These are phyloP conservation scores for Penaeus chinensis DNA, from an alignment of 1,140 invertebrate genomes.

Conservation along the genomic window DNA sequence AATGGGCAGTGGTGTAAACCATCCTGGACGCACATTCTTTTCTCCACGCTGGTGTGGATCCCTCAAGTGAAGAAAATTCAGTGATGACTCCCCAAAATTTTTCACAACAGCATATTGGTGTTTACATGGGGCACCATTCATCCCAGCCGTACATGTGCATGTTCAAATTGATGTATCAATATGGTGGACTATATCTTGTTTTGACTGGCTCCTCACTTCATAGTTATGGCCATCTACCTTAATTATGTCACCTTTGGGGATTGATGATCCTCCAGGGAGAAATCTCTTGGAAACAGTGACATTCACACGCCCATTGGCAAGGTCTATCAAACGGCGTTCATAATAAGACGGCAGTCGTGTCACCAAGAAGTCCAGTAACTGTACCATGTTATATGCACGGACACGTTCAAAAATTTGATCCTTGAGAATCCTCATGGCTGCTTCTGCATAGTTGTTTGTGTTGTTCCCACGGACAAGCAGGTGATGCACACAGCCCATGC, in stretches of 20 bases:
- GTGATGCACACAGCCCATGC: constrained; percentile 32
- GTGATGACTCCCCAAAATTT: no score
- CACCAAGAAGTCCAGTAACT: constrained; percentile 41
- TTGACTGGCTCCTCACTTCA: constrained; percentile 4
- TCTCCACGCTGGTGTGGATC: constrained; percentile 17
- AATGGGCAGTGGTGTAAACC: constrained; percentile 17
- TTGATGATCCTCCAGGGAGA: background rate
- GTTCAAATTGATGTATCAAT: background rate
- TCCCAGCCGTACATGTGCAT: constrained; percentile 21
- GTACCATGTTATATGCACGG: constrained; percentile 28
- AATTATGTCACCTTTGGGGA: constrained; percentile 17
- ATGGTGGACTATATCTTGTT: no score
- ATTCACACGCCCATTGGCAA: constrained; percentile 28
- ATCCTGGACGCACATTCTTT: no score
- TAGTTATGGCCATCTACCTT: background rate
- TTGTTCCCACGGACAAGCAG: constrained; percentile 38
- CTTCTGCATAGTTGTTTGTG: constrained; percentile 38
- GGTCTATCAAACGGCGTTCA: constrained; percentile 22
- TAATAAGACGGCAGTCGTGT: constrained; percentile 30
- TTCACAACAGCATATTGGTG: no score
- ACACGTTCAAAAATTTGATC: constrained; percentile 38
- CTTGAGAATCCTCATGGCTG: constrained; percentile 39
- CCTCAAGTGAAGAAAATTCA: constrained; percentile 12
- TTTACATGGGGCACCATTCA: constrained; percentile 24
- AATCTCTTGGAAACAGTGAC: constrained; percentile 19